phyloP scores from a whole-genome alignment of 2,797 vertebrate genomes.

The Argya squamiceps region DNA sequence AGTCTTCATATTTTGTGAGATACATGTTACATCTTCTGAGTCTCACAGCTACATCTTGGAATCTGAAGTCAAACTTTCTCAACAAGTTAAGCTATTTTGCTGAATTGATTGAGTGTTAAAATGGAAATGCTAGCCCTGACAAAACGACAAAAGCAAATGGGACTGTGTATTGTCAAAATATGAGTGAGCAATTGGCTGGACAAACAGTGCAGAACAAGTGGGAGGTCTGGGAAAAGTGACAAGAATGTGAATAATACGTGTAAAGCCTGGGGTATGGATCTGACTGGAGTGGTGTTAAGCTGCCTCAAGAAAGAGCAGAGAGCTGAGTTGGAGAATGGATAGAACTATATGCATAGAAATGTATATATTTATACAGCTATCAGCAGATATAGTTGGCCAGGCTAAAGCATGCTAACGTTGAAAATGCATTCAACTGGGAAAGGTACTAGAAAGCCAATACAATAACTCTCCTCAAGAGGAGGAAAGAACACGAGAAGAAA shows the following conservation, averaged over 20 bases:
- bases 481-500: background rate
- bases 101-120: background rate
- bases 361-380: background rate
- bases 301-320: background rate
- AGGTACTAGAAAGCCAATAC: background rate
- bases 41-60: background rate
- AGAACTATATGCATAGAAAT: no score
- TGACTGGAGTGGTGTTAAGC: background rate
- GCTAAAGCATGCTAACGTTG: background rate
- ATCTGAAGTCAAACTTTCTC: background rate
- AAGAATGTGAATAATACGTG: background rate
- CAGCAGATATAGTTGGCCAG: background rate
- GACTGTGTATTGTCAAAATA: background rate
- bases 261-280: background rate
- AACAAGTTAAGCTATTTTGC: background rate
- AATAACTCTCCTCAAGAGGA: background rate
- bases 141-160: background rate
- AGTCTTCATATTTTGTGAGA: background rate
- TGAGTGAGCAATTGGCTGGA: background rate
- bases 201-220: background rate
- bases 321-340: background rate
- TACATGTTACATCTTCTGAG: accelerated
- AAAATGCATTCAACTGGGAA: background rate
- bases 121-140: background rate
- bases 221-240: background rate